These are phyloP conservation scores for Poecilia wingei DNA, from an alignment of 2,797 vertebrate species.

Conservation along the genomic window DNA sequence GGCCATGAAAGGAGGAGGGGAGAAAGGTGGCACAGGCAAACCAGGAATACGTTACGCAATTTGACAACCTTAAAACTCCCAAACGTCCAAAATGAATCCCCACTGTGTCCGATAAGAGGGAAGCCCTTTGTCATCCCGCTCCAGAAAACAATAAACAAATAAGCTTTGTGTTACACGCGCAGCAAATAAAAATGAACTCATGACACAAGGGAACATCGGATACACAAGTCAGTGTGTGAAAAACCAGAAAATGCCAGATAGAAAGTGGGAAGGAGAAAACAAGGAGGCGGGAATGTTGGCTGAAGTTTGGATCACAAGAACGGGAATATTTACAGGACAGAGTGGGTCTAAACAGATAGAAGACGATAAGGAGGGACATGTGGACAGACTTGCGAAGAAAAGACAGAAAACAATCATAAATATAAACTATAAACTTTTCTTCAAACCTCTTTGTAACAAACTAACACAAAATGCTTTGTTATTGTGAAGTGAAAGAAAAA, in stretches of 20 bases:
- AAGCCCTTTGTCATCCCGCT: not conserved
- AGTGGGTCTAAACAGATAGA: slow-evolving; percentile 45
- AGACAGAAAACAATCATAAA: not conserved
- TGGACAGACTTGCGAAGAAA: not conserved
- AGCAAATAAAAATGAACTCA: slow-evolving; percentile 10
- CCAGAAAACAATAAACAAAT: slow-evolving; percentile 4
- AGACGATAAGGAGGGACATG: slow-evolving; percentile 33
- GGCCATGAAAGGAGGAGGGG: slow-evolving; percentile 18
- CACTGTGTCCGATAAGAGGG: not conserved
- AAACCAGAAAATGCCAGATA: slow-evolving; percentile 19
- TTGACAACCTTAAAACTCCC: not conserved
- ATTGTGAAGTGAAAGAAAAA: not conserved
- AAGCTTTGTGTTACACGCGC: not conserved
- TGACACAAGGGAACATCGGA: slow-evolving; percentile 41
- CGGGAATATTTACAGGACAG: slow-evolving; percentile 25
- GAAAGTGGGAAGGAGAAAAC: slow-evolving; percentile 29
- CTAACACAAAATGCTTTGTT: not conserved
- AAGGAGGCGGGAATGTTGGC: slow-evolving; percentile 50
- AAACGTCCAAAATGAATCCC: not conserved
- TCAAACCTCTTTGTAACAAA: not conserved
- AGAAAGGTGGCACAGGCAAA: slow-evolving; percentile 50
- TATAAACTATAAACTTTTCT: not conserved
- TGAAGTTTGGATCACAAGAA: slow-evolving; percentile 37
- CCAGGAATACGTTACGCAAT: slow-evolving; percentile 1
- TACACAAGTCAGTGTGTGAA: slow-evolving; percentile 46